phyloP scores from a whole-genome alignment of 1,140 invertebrate genomes.

The Frieseomelitta varia region DNA sequence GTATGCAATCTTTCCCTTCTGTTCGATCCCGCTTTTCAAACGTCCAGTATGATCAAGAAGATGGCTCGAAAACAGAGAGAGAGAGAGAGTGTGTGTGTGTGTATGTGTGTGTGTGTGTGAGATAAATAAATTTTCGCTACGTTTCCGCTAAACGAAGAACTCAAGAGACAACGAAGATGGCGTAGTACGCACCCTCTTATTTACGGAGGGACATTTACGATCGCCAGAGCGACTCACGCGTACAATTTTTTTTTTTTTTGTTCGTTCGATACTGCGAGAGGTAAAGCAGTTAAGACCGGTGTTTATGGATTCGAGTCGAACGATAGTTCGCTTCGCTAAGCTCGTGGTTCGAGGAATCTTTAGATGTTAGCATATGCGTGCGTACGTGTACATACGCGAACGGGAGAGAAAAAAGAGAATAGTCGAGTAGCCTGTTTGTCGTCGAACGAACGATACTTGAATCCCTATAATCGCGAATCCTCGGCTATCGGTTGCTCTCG shows the following conservation, averaged over 20 bases:
- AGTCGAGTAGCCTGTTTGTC: no score
- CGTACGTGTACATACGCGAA: no score
- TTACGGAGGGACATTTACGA: constrained; percentile 42
- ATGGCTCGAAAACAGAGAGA: no score
- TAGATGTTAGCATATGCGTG: background rate
- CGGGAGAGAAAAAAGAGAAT: background rate
- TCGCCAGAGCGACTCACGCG: constrained; percentile 17
- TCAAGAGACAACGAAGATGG: background rate
- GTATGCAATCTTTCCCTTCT: background rate
- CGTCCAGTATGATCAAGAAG: background rate
- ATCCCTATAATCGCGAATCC: no score
- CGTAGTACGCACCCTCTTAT: background rate
- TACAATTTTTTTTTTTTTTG: constrained; percentile 17
- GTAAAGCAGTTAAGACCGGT: constrained; percentile 37
- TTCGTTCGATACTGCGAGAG: constrained; percentile 13
- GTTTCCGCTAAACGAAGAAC: background rate
- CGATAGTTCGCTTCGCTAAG: constrained; percentile 12
- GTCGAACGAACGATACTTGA: background rate
- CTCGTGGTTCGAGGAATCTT: background rate
- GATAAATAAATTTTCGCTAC: background rate
- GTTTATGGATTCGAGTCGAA: constrained; percentile 45
- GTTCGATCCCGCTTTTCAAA: constrained; percentile 8
- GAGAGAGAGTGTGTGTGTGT: no score
- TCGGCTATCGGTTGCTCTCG: background rate
- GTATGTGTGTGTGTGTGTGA: no score